Percentiles rank a stretch among this genome's conserved stretches.
Evolutionary conservation across 2,113 vertebrate species (phyloP).

Genomic region (Stomatorhinus ivindoensis): DNA sequence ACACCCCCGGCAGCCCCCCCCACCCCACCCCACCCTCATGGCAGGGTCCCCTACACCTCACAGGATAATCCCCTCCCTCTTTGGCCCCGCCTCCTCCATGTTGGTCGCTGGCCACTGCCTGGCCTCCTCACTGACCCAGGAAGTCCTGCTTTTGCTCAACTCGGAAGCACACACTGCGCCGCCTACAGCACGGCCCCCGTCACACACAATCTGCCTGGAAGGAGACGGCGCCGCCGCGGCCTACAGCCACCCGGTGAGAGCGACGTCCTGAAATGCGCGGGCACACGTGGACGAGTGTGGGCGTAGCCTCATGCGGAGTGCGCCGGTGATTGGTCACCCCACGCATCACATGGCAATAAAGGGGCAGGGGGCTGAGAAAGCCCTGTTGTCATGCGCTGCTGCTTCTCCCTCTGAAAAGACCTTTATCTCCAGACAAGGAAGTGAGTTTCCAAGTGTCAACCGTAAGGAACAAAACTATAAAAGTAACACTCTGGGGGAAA

Average conservation of each 20-base stretch:
- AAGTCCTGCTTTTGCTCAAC: background rate
- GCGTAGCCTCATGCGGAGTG: background rate
- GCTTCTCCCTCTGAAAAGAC: background rate
- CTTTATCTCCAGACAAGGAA: background rate
- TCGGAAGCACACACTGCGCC: background rate
- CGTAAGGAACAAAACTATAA: background rate
- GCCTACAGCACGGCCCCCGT: background rate
- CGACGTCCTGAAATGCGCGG: background rate
- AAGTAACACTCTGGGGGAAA: background rate
- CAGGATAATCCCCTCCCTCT: background rate
- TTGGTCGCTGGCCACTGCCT: background rate
- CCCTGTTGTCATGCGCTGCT: background rate
- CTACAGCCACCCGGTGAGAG: background rate
- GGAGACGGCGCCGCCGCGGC: background rate
- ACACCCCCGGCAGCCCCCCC: background rate
- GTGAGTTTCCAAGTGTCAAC: background rate
- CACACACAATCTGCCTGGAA: background rate
- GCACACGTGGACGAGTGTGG: slow-evolving; percentile 40
- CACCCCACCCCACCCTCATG: background rate
- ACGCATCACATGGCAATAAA: slow-evolving; percentile 17
- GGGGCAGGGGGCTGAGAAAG: background rate
- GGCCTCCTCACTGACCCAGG: background rate
- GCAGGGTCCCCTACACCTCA: background rate
- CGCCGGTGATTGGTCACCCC: background rate
- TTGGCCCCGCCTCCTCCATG: background rate